phyloP scores from a whole-genome alignment of 2,888 invertebrate genomes.

The Luffia ferchaultella region DNA sequence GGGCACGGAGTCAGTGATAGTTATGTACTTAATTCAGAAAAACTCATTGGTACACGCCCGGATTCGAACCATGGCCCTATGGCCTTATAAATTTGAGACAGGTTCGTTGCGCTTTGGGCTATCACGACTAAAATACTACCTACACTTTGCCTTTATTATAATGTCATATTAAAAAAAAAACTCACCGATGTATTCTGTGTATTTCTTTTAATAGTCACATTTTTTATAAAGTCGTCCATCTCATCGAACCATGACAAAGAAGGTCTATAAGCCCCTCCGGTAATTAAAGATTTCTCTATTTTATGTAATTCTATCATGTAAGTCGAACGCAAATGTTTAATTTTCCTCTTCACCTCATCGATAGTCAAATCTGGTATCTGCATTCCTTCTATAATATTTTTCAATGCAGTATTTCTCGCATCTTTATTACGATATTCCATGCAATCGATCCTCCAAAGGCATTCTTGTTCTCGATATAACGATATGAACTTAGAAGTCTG shows the following conservation, averaged over 20 bases:
- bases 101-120: no score
- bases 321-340: neutral
- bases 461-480: neutral
- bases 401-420: neutral
- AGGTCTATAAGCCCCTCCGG: neutral
- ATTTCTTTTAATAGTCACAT: neutral
- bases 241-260: neutral
- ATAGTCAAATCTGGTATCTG: neutral
- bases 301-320: neutral
- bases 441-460: neutral
- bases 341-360: neutral
- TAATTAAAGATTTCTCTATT: neutral
- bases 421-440: neutral
- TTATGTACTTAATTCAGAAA: no score
- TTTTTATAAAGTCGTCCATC: neutral
- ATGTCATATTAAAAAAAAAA: no score
- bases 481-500: neutral
- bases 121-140: no score
- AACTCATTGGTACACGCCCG: no score
- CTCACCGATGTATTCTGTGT: neutral
- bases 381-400: neutral
- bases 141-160: no score
- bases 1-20: no score
- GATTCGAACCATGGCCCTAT: no score
- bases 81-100: no score